phyloP scores from a whole-genome alignment of 2,888 invertebrate species.

The Lasius fuliginosus region DNA sequence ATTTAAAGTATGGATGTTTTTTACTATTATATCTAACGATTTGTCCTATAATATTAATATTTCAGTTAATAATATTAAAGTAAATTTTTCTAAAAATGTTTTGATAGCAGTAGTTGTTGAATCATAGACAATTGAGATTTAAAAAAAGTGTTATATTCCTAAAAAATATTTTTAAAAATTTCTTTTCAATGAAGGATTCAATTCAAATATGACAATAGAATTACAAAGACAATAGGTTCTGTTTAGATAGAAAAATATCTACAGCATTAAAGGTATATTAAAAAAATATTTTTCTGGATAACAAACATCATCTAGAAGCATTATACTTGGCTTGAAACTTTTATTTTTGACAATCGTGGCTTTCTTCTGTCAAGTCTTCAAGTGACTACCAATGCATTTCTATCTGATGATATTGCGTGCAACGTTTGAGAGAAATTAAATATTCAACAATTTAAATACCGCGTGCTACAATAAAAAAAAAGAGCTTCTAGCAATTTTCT shows the following conservation, averaged over 20 bases:
- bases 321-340: neutral
- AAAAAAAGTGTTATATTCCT: neutral
- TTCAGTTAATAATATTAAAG: neutral
- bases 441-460: neutral
- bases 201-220: neutral
- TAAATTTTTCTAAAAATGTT: neutral
- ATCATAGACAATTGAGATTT: neutral
- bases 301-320: neutral
- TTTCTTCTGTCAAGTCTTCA: neutral
- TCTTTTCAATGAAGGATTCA: neutral
- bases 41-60: neutral
- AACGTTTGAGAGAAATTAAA: neutral
- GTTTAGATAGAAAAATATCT: neutral
- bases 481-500: neutral
- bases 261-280: neutral
- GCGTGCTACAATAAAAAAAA: neutral
- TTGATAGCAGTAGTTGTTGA: neutral
- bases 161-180: neutral
- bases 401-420: neutral
- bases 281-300: neutral
- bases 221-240: neutral
- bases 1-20: neutral
- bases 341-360: neutral
- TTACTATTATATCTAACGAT: neutral
- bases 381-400: neutral